A percentile compares a stretch with the other conserved stretches of the same genome.
phyloP scores from a whole-genome alignment of 2,888 invertebrate species.

The Pyrocoelia pectoralis region DNA sequence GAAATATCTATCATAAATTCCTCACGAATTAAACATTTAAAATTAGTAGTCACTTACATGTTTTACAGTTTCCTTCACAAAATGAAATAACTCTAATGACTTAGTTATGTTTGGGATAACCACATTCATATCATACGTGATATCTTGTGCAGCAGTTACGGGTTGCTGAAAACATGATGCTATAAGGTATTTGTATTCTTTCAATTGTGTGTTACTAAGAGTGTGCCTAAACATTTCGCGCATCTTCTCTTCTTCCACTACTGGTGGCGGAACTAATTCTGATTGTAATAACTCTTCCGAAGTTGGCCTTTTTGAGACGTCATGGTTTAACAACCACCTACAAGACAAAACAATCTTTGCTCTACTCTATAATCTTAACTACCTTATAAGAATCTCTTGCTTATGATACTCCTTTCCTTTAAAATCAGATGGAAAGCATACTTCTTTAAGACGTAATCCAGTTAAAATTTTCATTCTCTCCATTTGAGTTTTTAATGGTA shows the following conservation, averaged over 20 bases:
- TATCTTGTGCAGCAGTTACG: conserved; percentile 69
- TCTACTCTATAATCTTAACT: conserved; percentile 37
- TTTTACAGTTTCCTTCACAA: conserved; percentile 54
- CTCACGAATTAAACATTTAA: not conserved
- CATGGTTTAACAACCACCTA: conserved; percentile 85
- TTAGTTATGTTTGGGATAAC: conserved; percentile 57
- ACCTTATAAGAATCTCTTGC: conserved; percentile 71
- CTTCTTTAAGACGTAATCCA: conserved; percentile 73
- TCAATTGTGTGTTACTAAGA: conserved; percentile 80
- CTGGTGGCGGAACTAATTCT: conserved; percentile 83
- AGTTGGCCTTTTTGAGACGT: conserved; percentile 83
- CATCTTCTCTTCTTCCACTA: conserved; percentile 85
- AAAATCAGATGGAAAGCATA: conserved; percentile 77
- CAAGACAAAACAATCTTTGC: conserved; percentile 20
- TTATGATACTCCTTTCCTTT: conserved; percentile 64
- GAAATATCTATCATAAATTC: conserved; percentile 64
- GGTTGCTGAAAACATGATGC: conserved; percentile 66
- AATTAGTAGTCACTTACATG: conserved; percentile 45
- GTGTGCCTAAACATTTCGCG: conserved; percentile 84
- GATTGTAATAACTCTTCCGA: conserved; percentile 85
- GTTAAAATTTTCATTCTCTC: conserved; percentile 84
- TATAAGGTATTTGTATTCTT: conserved; percentile 77
- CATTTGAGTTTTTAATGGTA: conserved; percentile 85
- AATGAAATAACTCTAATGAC: conserved; percentile 59
- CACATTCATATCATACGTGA: conserved; percentile 79